A percentile compares a stretch with the other conserved stretches of the same genome.
phyloP scores from a whole-genome alignment of 2,113 vertebrate species.

The Archilochus colubris region DNA sequence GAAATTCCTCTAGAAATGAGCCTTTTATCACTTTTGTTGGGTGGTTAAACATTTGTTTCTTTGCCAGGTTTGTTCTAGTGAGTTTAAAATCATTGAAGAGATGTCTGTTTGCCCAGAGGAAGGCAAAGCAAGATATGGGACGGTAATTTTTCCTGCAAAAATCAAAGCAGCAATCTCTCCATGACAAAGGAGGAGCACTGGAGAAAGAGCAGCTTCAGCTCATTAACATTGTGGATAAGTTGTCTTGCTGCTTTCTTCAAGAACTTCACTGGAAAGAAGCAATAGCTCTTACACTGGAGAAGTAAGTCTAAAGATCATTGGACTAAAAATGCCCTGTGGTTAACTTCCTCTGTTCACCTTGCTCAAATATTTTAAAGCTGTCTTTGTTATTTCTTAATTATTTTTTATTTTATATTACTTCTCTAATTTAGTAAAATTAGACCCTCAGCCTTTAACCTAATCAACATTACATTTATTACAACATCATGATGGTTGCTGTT shows the following conservation, averaged over 20 bases:
- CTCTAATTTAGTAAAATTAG: background rate
- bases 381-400: background rate
- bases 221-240: background rate
- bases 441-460: background rate
- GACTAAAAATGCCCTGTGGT: background rate
- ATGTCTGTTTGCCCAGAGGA: background rate
- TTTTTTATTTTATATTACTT: background rate
- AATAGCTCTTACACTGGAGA: background rate
- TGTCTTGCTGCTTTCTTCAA: background rate
- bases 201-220: background rate
- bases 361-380: background rate
- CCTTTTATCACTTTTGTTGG: background rate
- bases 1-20: slow-evolving; percentile 8
- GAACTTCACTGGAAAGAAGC: background rate
- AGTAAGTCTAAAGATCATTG: background rate
- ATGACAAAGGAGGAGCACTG: background rate
- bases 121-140: background rate
- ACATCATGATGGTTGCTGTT: background rate
- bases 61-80: slow-evolving; percentile 1
- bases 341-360: background rate
- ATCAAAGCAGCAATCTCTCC: background rate
- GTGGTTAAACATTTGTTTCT: slow-evolving; percentile 7
- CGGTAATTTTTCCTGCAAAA: background rate
- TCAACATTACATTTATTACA: background rate
- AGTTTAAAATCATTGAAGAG: background rate